Base-by-base conservation (phyloP, 2,113 vertebrate species). In the Dicrurus megarhynchus region DNA sequence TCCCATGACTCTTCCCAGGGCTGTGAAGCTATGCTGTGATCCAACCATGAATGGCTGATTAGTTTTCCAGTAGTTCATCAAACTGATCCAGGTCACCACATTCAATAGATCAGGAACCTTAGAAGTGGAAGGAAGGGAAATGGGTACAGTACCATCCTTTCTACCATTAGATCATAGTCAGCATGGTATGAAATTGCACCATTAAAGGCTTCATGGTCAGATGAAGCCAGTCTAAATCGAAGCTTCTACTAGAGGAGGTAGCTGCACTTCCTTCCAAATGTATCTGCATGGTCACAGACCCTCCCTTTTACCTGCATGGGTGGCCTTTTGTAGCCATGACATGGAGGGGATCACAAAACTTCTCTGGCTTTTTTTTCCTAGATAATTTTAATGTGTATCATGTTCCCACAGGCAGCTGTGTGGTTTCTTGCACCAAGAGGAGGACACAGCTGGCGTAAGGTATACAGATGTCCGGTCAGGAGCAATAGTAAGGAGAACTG, bases 391-490 rank as follows among this genome's bases (percentile, higher is more conserved):
- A 41, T 13, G 18, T 39, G 9, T 7, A 12, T 13, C 26, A 11
- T 27, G 11, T 65, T 86, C 80, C 26, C 21, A 53, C 0, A 4
- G 17, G 13, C 15, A 78, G 28, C 23, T 57, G 18, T 41, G 50
- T 42, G 32, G 42, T 8, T 57, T 37, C 37, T 63, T 55, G 42
- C n/a, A 87, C 27, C 53, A 83, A 55, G 12, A 69, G 37, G 15
- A 60, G 26, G 52, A 46, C 49, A 65, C 60, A 76, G 23, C 12
- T 33, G 42, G 8, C 0, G 0, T 32, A 76, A 46, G 8, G 24
- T 35, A 21, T 17, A 20, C 17, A 65, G 20, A 20, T 26, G 28
- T 61, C 42, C 21, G 35, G 24, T 33, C 21, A 60, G 59, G 32
- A 76, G 46, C 13, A 37, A 30, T 7, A 33, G 63, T 28, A 84